Conservation (phyloP, 2,113 vertebrate genomes). For the Microtus pennsylvanicus region DNA sequence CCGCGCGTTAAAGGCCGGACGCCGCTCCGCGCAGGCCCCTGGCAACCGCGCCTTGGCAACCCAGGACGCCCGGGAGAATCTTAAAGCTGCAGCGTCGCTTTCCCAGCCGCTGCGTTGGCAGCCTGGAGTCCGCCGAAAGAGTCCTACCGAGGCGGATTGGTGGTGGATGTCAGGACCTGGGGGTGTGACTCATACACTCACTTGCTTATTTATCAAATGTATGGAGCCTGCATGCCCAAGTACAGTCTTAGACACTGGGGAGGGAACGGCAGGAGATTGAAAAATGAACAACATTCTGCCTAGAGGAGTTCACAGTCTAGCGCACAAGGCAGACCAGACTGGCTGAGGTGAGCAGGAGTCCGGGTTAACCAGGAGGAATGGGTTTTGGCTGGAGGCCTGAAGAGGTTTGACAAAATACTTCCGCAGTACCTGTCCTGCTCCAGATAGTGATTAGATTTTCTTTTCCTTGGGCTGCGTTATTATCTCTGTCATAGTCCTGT, state of each 20-base stretch:
- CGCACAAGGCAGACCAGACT: conserved; percentile 64
- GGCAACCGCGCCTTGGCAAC: conserved; percentile 80
- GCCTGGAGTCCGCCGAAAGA: background rate
- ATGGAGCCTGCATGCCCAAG: background rate
- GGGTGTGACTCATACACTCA: background rate
- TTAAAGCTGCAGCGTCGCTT: conserved; percentile 75
- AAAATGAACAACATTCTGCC: conserved; percentile 69
- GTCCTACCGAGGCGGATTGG: background rate
- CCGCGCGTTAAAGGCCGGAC: background rate
- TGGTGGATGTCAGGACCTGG: background rate
- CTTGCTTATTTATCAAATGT: background rate
- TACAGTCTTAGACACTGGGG: conserved; percentile 43
- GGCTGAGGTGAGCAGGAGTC: conserved; percentile 57
- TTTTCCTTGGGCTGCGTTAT: background rate
- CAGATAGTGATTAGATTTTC: background rate
- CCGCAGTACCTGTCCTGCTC: conserved; percentile 28
- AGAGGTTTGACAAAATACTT: conserved; percentile 29
- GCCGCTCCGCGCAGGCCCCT: conserved; percentile 66
- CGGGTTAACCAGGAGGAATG: conserved; percentile 3
- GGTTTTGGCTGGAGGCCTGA: conserved; percentile 38
- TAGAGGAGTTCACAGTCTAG: conserved; percentile 76
- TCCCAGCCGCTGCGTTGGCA: background rate
- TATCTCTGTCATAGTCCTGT: background rate
- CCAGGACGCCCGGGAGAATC: conserved; percentile 69
- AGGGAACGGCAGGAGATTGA: conserved; percentile 54